A percentile compares a stretch with the other conserved stretches of the same genome.
Conservation (phyloP, 37 sponge, comb jelly and placozoan species). For the Bolinopsis microptera region DNA sequence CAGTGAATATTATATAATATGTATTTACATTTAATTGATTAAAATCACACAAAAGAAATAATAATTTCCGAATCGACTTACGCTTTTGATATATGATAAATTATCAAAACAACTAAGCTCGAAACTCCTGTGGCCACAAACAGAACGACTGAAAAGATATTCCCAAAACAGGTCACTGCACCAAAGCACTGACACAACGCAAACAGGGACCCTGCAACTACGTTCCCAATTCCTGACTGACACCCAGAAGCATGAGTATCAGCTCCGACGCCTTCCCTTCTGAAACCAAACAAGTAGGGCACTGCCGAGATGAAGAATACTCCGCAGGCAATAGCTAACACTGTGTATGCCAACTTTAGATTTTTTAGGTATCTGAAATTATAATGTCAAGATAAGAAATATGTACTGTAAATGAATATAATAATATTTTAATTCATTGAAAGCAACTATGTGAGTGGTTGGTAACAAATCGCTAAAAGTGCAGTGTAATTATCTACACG, state of each 20-base stretch:
- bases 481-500: too few species aligned
- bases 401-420: too few species aligned
- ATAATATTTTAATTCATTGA: too few species aligned
- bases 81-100: too few species aligned
- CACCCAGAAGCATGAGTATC: neutral
- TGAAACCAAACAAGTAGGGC: neutral
- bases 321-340: neutral
- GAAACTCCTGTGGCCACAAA: neutral
- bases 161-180: neutral
- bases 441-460: too few species aligned
- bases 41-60: too few species aligned
- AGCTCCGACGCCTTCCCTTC: neutral
- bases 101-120: too few species aligned
- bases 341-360: neutral
- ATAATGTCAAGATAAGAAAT: too few species aligned
- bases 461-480: too few species aligned
- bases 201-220: neutral
- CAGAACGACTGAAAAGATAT: neutral
- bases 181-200: neutral
- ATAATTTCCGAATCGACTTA: too few species aligned
- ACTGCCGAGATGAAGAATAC: neutral
- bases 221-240: neutral
- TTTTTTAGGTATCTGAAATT: conserved; percentile 14
- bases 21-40: too few species aligned
- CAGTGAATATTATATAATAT: too few species aligned